Base-by-base conservation (phyloP, 2,113 vertebrate genomes). In the Macroglossus sobrinus region DNA sequence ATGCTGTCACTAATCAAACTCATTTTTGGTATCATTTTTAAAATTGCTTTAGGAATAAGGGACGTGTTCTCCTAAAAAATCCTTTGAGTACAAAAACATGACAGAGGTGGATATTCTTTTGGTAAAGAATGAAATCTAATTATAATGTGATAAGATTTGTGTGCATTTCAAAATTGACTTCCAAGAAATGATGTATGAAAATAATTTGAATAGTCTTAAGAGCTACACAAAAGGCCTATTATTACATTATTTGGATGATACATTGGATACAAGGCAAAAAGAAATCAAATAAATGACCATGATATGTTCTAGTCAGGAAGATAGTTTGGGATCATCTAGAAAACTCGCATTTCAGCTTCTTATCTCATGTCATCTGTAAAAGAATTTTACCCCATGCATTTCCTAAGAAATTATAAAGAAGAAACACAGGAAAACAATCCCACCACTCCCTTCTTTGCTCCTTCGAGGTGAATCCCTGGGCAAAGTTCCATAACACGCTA, bases 391-490 rank as follows among this genome's bases (percentile, higher is more conserved):
- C 64, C 12, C 22, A 55, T 7, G 10, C 5, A 6, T 19, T 78
- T 89, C n/a, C 68, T 82, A 66, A 84, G 69, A 57, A 85, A 63
- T 21, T 72, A 81, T 63, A 95, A 71, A 95, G 53, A 81, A 74
- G 30, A 21, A 47, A 64, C 50, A 53, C 7, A 35, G 63, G 26
- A 76, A 84, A 91, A 66, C 4, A n/a, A 59, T 78, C 97, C 98
- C 72, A 98, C 97, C 97, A 84, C 98, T 99, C 96, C 98, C 96
- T 89, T 99, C 99, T 97, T 98, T 99, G 98, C 86, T 99, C 97
- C 98, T 99, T 93, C 99, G 98, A 78, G 99, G 99, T 5, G 99
- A 99, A 92, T 99, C 99, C 91, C 98, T 99, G 68, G 98, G 97
- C 85, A 98, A 98, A 92, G 98, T 99, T 94, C 98, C 98, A 75